phyloP scores from a whole-genome alignment of 2,888 invertebrate genomes.

The Scotopteryx bipunctaria region DNA sequence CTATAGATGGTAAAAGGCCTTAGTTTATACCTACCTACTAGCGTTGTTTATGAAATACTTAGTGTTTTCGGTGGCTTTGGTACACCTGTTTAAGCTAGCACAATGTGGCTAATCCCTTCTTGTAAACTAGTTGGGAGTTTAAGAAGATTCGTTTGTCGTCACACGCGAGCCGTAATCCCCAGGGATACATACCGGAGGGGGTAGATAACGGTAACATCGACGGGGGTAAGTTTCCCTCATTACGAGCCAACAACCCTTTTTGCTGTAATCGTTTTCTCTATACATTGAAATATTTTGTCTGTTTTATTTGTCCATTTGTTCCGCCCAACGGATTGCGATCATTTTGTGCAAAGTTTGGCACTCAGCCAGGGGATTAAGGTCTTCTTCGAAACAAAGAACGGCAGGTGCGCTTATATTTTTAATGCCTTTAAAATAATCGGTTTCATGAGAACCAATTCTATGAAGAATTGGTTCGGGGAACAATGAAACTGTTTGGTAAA shows the following conservation, averaged over 20 bases:
- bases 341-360: slow-evolving; percentile 33
- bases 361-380: slow-evolving; percentile 32
- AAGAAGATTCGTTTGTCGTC: slow-evolving; percentile 24
- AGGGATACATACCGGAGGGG: slow-evolving; percentile 7
- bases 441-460: no score
- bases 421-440: slow-evolving; percentile 20
- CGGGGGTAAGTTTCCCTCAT: slow-evolving; percentile 28
- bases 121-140: slow-evolving; percentile 18
- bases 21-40: no score
- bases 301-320: slow-evolving; percentile 24
- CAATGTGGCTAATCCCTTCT: slow-evolving; percentile 14
- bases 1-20: no score
- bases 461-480: slow-evolving; percentile 8
- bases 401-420: slow-evolving; percentile 31
- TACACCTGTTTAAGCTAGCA: slow-evolving; percentile 2
- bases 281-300: slow-evolving; percentile 24
- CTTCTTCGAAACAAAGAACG: slow-evolving; percentile 31
- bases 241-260: slow-evolving; percentile 34
- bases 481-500: not conserved
- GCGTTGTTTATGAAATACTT: no score
- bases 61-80: no score
- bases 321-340: slow-evolving; percentile 27
- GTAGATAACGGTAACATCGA: slow-evolving; percentile 26
- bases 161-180: slow-evolving; percentile 18
- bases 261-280: slow-evolving; percentile 29